Evolutionary conservation across 2,797 vertebrate species (phyloP).

Genomic region (Pangasius sanitwongsei): DNA sequence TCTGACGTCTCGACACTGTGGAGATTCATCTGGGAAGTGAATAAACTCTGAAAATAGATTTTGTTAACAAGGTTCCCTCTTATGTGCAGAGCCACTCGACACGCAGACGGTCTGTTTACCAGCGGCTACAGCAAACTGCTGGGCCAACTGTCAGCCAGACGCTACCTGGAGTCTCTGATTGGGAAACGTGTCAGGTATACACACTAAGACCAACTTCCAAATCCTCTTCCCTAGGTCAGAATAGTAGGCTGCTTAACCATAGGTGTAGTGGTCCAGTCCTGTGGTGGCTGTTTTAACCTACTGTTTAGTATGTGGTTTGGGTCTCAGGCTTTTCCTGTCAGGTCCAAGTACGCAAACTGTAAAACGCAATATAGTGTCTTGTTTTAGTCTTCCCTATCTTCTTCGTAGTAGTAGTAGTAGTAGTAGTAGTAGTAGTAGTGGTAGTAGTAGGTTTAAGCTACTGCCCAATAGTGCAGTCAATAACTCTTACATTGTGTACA

Average conservation of each 20-base stretch:
- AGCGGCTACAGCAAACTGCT: constrained; percentile 93
- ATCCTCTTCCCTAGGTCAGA: background rate
- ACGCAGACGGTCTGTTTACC: constrained; percentile 93
- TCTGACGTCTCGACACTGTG: background rate
- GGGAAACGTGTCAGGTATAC: constrained; percentile 89
- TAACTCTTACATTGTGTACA: background rate
- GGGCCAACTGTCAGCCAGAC: constrained; percentile 89
- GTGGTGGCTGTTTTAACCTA: background rate
- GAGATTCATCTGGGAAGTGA: background rate
- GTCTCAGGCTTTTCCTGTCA: background rate
- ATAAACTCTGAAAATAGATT: background rate
- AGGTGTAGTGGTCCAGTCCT: background rate
- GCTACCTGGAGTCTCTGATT: constrained; percentile 93
- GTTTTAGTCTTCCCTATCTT: background rate
- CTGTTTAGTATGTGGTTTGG: background rate
- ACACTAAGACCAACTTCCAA: background rate
- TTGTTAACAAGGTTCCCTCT: background rate
- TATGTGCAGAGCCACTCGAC: constrained; percentile 83
- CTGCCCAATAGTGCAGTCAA: background rate
- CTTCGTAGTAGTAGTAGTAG: background rate
- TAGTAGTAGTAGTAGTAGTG: background rate
- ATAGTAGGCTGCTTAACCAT: background rate
- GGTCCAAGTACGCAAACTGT: too few relatives aligned
- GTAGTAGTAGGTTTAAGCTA: background rate
- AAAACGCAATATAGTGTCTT: background rate